A percentile compares a stretch with the other conserved stretches of the same genome.
These are phyloP conservation scores for Gasteruption jaculator DNA, from an alignment of 2,888 invertebrate genomes.

Conservation along the genomic window DNA sequence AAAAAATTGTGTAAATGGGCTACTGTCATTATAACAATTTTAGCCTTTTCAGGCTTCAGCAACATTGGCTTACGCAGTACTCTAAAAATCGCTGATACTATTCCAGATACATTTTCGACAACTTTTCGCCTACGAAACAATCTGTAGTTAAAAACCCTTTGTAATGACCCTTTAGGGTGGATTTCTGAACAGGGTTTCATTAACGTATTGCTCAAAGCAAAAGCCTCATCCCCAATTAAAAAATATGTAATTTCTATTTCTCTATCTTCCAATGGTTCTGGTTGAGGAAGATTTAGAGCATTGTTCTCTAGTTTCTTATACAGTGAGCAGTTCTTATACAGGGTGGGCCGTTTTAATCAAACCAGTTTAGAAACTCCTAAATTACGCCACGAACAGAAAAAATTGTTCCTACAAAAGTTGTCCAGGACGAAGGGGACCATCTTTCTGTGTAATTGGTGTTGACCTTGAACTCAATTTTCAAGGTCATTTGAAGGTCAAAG, in stretches of 20 bases:
- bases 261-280: constrained; percentile 21
- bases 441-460: too few relatives aligned
- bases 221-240: constrained; percentile 30
- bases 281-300: constrained; percentile 23
- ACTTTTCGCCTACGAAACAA: constrained; percentile 27
- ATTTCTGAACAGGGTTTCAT: constrained; percentile 24
- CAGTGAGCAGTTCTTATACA: constrained; percentile 25
- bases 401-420: too few relatives aligned
- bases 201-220: constrained; percentile 22
- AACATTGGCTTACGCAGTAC: constrained; percentile 28
- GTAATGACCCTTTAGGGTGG: constrained; percentile 15
- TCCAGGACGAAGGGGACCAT: too few relatives aligned
- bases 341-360: too few relatives aligned
- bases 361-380: too few relatives aligned
- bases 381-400: too few relatives aligned
- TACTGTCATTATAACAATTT: constrained; percentile 24
- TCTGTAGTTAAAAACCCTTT: constrained; percentile 35
- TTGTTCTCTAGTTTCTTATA: constrained; percentile 28
- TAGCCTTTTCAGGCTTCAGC: constrained; percentile 26
- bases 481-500: too few relatives aligned
- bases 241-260: constrained; percentile 26
- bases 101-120: constrained; percentile 29
- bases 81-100: constrained; percentile 23
- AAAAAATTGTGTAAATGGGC: constrained; percentile 30
- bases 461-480: too few relatives aligned